phyloP scores from a whole-genome alignment of 2,888 invertebrate genomes.

The Pollenia labialis region DNA sequence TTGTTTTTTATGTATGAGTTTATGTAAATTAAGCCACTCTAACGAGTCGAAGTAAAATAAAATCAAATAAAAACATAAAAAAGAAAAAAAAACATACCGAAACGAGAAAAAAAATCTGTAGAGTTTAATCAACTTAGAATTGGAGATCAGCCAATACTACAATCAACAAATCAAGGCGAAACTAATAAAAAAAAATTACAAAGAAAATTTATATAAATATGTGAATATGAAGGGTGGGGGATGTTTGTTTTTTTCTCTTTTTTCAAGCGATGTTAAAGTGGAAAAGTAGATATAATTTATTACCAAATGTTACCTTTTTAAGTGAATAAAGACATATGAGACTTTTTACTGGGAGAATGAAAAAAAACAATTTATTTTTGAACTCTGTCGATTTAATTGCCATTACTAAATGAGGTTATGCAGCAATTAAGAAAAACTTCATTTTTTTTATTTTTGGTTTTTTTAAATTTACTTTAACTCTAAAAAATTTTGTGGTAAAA shows the following conservation, averaged over 20 bases:
- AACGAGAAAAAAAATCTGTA: constrained; percentile 32
- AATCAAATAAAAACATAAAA: constrained; percentile 57
- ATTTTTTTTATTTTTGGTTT: not conserved
- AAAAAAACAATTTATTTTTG: constrained; percentile 1
- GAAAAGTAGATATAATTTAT: not conserved
- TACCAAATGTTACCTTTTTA: constrained; percentile 12
- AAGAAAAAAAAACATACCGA: not conserved
- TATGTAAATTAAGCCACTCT: constrained; percentile 67
- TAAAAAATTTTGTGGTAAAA: not conserved
- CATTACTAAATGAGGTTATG: not conserved
- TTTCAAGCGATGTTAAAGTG: not conserved
- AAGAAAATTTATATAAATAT: constrained; percentile 5
- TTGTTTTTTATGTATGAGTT: constrained; percentile 13
- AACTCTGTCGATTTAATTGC: constrained; percentile 3
- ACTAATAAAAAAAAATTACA: constrained; percentile 25
- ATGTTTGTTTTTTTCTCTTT: not conserved
- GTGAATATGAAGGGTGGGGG: constrained; percentile 6
- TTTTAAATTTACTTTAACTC: constrained; percentile 15
- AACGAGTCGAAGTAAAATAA: constrained; percentile 57
- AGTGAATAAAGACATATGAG: constrained; percentile 15
- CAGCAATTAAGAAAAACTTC: not conserved
- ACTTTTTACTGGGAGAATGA: not conserved
- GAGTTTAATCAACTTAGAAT: constrained; percentile 73
- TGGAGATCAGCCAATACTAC: constrained; percentile 71
- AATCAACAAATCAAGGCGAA: constrained; percentile 66